A percentile compares a stretch with the other conserved stretches of the same genome.
These are phyloP conservation scores for Tipula helvola DNA, from an alignment of 2,888 invertebrate species.

Conservation along the genomic window DNA sequence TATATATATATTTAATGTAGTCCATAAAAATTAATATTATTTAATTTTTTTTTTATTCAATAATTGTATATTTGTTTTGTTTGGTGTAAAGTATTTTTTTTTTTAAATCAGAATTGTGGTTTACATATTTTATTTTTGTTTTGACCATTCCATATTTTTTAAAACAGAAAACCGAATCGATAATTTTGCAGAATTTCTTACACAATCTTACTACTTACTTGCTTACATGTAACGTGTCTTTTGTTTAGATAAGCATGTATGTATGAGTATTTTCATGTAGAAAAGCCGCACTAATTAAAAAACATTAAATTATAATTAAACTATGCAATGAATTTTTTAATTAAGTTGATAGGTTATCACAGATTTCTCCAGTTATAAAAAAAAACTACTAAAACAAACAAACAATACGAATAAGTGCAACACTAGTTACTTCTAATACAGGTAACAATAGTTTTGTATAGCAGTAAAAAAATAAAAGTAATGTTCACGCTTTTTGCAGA, in stretches of 20 bases:
- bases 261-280: no score
- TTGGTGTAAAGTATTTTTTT: neutral
- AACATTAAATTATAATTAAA: neutral
- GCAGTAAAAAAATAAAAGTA: no score
- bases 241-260: no score
- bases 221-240: no score
- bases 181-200: neutral
- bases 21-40: neutral
- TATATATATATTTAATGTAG: neutral
- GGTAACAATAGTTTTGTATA: no score
- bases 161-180: neutral
- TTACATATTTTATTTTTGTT: neutral
- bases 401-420: neutral
- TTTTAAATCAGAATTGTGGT: neutral
- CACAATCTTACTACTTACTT: no score
- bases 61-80: neutral
- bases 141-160: neutral
- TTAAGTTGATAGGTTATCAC: neutral
- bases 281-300: neutral
- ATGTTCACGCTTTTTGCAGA: no score
- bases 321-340: neutral
- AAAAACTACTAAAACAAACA: neutral
- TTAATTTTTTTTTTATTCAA: neutral
- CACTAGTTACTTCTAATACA: neutral
- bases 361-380: neutral